These are phyloP conservation scores for Pachypeltis micranthus DNA, from an alignment of 1,140 invertebrate genomes.

Conservation along the genomic window DNA sequence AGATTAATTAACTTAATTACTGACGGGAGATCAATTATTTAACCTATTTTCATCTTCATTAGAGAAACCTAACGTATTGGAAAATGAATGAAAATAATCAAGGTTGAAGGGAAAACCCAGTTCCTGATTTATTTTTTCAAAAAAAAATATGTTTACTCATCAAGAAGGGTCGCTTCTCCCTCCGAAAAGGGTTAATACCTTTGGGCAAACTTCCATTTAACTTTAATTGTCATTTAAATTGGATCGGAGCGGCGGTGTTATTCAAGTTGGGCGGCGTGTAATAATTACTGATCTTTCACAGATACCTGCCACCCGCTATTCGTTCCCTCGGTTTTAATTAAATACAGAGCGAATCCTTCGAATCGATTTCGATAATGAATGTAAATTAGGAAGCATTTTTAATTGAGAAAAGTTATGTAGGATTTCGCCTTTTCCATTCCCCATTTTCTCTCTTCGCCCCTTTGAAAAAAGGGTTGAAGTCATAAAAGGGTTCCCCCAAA, in stretches of 20 bases:
- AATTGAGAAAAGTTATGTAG: conserved; percentile 2
- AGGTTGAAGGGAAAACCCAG: no score
- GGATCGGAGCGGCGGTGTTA: background rate
- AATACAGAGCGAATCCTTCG: background rate
- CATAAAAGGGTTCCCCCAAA: no score
- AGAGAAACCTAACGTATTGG: no score
- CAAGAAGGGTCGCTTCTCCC: background rate
- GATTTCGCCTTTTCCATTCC: background rate
- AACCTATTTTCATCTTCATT: no score
- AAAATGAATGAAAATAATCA: no score
- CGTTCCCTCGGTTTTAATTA: conserved; percentile 6
- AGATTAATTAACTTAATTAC: no score
- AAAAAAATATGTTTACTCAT: background rate
- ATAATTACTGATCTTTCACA: conserved; percentile 10
- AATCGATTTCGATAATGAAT: background rate
- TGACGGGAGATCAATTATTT: no score
- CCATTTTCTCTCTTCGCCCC: background rate
- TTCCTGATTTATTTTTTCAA: no score
- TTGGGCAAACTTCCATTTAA: conserved; percentile 4
- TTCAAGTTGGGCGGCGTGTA: background rate
- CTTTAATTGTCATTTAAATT: conserved; percentile 8
- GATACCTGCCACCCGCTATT: background rate
- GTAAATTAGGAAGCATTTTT: conserved; percentile 8
- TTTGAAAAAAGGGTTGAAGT: no score
- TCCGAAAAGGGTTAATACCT: background rate